Base-by-base conservation (phyloP, 2,888 invertebrate species). In the Deladenus siricidicola region DNA sequence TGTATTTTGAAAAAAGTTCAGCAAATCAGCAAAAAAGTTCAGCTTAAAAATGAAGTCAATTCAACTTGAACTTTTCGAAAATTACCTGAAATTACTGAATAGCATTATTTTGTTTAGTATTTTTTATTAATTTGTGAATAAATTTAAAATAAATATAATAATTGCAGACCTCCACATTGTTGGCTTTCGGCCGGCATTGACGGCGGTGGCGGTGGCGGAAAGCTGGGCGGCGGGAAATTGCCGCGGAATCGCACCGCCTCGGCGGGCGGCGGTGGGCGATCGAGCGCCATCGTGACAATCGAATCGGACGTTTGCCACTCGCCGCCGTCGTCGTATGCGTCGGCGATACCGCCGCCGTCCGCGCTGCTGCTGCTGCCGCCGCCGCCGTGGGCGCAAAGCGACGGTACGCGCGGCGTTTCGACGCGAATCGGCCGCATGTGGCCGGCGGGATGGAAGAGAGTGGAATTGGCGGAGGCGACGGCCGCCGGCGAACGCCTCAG, bases 361-460 rank as follows among this genome's bases (percentile, higher is more conserved):
- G n/a, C n/a, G n/a, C n/a, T n/a, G n/a, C n/a, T n/a, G n/a, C n/a
- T n/a, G n/a, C n/a, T n/a, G n/a, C n/a, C n/a, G n/a, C n/a, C n/a
- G 6, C 8, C 6, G 6, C 14, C 39, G 6, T 34, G 39, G 8
- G 72, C 73, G 50, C 6, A 50, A 10, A 50, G 10, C 28, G 21
- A 26, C 6, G 50, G 50, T 6, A 50, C 50, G 21, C 6, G 26
- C 1, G 50, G 50, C 10, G 50, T 50, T 8, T 50, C 19, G n/a
- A 50, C 50, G 8, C 24, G 6, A 28, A 26, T 2, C 19, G 29
- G n/a, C 3, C 19, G 19, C 17, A 19, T 24, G 21, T 17, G 26
- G 10, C 8, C 6, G 21, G 6, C 1, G 3, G 50, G 26, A 8
- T 6, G 17, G n/a, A 50, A 21, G 8, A 6, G 6, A 28, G 19